Evolutionary conservation across 2,888 invertebrate genomes (phyloP).

Genomic region (Leptura quadrifasciata): DNA sequence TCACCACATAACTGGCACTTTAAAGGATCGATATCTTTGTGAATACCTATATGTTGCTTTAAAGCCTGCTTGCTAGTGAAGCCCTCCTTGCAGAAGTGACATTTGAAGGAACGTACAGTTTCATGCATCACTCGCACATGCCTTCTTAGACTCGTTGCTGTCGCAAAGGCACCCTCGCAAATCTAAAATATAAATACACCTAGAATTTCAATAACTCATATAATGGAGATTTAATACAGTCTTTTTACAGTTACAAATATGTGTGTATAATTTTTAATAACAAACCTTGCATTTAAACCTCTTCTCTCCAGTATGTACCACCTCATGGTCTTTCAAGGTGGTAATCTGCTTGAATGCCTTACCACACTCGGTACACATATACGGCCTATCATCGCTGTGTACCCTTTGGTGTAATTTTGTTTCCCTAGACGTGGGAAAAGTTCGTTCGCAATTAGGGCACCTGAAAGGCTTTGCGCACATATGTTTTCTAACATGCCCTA

Average conservation of each 20-base stretch:
- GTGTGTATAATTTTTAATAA: background rate
- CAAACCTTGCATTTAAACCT: constrained; percentile 59
- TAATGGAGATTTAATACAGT: background rate
- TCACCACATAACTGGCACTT: constrained; percentile 55
- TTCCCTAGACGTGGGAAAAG: constrained; percentile 54
- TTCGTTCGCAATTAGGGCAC: constrained; percentile 53
- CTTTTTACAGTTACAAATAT: background rate
- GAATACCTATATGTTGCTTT: constrained; percentile 54
- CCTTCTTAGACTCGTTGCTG: constrained; percentile 54
- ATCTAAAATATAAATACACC: constrained; percentile 48
- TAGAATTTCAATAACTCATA: background rate
- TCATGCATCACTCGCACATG: constrained; percentile 58
- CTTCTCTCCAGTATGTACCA: constrained; percentile 57
- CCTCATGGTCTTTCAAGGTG: constrained; percentile 57
- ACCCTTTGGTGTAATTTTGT: constrained; percentile 56
- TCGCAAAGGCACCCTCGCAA: constrained; percentile 58
- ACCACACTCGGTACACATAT: constrained; percentile 58
- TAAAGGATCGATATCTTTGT: constrained; percentile 52
- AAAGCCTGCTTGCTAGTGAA: constrained; percentile 56
- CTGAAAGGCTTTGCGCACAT: constrained; percentile 57
- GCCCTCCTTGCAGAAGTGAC: constrained; percentile 54
- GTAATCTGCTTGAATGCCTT: constrained; percentile 57
- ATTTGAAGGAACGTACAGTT: constrained; percentile 54
- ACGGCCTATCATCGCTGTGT: constrained; percentile 58
- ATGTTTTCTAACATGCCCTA: constrained; percentile 57